These are phyloP conservation scores for Nineta flava DNA, from an alignment of 2,888 invertebrate genomes.

Conservation along the genomic window DNA sequence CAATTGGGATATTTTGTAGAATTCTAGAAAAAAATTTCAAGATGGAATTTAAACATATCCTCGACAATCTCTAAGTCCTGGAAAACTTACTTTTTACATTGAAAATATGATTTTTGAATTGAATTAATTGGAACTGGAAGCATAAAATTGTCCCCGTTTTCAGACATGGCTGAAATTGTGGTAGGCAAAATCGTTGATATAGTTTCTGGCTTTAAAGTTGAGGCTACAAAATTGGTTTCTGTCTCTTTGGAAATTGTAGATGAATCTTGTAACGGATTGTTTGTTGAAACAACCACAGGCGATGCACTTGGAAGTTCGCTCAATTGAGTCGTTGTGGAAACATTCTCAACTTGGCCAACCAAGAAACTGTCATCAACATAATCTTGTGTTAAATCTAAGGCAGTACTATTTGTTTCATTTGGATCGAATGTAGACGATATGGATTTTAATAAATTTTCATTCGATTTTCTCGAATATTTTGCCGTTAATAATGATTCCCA, in stretches of 20 bases:
- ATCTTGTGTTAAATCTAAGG: neutral
- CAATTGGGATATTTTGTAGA: constrained; percentile 41
- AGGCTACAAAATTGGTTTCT: neutral
- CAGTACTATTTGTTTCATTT: no score
- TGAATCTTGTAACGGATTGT: no score
- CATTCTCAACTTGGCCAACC: no score
- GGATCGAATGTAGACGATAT: neutral
- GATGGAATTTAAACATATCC: no score
- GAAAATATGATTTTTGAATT: constrained; percentile 21
- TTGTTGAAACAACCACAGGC: no score
- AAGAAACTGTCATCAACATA: neutral
- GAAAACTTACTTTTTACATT: constrained; percentile 29
- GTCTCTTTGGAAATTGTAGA: neutral
- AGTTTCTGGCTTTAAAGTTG: neutral
- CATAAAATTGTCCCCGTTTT: neutral
- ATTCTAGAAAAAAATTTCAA: constrained; percentile 33
- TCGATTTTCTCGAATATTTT: neutral
- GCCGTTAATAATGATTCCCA: constrained; percentile 2
- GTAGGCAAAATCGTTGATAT: neutral
- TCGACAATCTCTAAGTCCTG: no score
- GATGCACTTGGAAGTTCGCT: no score
- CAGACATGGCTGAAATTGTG: neutral
- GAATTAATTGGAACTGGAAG: neutral
- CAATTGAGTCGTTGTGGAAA: no score
- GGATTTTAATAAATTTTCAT: neutral